Evolutionary conservation across 2,113 vertebrate species (phyloP), one percentile per base, ranked within the genome.

Genomic region (Cephalopholis sonnerati): DNA sequence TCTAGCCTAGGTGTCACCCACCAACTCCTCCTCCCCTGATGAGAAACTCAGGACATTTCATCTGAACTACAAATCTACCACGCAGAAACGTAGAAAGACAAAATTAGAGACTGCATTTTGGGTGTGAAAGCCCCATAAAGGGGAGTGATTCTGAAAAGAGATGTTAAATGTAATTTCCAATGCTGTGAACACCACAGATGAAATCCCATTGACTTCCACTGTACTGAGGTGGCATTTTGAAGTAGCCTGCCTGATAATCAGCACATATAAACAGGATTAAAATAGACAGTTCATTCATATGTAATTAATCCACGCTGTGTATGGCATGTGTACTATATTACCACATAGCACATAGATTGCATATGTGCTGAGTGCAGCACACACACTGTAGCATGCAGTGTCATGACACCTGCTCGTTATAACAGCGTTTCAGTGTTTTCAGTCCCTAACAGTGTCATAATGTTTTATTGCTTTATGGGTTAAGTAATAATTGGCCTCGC

Each of bases 321-420:
- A 3, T 53, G 15, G 36, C 29, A 22, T 51, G 17, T 51, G 17
- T n/a, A 13, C n/a, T n/a, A 44, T 58, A 72, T 84, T 64, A 59
- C 48, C 16, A 72, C 59, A 78, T 3, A 16, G 13, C 32, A 11
- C 53, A 50, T 20, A 50, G 25, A 48, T 46, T 64, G 11, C 54
- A 51, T 55, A 20, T 69, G 20, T 54, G 74, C 36, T 10, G 22
- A 32, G 17, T 63, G 63, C 70, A 69, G 41, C 73, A 63, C 58
- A 63, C 58, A 36, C 65, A 81, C n/a, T 41, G 46, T 2, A 71
- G 57, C 85, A 25, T 62, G 27, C 65, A 78, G 17, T 41, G 51
- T 2, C 62, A 50, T 9, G 16, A 20, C 89, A 90, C 73, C 84
- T 89, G 91, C 82, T 91, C 85, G n/a, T 87, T 87, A 89, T 63